Conservation (phyloP, 2,797 vertebrate species). For the Pseudocheirus occidentalis region DNA sequence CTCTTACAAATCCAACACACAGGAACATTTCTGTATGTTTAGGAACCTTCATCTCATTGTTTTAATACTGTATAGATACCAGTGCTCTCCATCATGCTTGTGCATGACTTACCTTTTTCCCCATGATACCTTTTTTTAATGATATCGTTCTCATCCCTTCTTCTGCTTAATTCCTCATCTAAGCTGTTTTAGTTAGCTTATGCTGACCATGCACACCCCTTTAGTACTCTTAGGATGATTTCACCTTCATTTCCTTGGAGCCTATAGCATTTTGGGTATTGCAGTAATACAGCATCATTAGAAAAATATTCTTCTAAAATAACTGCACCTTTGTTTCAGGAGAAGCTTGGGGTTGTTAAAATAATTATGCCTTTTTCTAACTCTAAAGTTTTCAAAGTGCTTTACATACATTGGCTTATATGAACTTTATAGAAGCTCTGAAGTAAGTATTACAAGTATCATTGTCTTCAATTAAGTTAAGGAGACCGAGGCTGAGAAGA, state of each 20-base stretch:
- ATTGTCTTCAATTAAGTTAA: neutral
- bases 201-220: neutral
- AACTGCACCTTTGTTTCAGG: neutral
- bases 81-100: neutral
- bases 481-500: neutral
- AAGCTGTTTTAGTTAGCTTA: neutral
- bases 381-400: neutral
- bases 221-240: neutral
- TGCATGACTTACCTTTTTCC: neutral
- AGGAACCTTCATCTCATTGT: neutral
- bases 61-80: neutral
- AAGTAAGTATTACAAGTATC: neutral
- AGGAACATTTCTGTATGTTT: neutral
- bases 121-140: neutral
- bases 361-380: neutral
- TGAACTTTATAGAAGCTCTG: neutral
- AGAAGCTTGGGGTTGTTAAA: neutral
- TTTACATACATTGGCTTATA: neutral
- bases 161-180: neutral
- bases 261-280: neutral
- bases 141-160: neutral
- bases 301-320: neutral
- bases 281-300: neutral
- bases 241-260: neutral
- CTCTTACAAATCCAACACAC: neutral